A percentile compares a stretch with the other conserved stretches of the same genome.
These are phyloP conservation scores for Corbicula japonica DNA, from an alignment of 2,888 invertebrate species.

Conservation along the genomic window DNA sequence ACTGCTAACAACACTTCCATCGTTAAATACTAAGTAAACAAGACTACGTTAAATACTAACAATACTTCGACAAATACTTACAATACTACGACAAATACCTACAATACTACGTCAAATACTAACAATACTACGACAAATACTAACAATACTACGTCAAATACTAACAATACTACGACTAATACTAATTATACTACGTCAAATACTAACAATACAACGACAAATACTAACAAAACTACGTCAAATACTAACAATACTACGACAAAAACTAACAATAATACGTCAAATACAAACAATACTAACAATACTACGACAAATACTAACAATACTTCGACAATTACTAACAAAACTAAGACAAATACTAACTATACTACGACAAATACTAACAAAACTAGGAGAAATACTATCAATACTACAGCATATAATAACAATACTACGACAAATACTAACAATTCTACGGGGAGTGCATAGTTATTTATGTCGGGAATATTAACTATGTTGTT, in stretches of 20 bases:
- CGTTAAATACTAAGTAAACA: no score
- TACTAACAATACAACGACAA: constrained; percentile 2
- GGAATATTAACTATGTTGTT: no score
- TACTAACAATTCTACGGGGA: constrained; percentile 10
- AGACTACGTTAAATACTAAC: neutral
- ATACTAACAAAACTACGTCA: constrained; percentile 13
- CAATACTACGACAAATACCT: neutral
- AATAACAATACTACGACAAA: neutral
- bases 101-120: neutral
- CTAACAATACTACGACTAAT: neutral
- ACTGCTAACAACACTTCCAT: no score
- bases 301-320: constrained; percentile 14
- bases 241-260: constrained; percentile 20
- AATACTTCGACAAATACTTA: neutral
- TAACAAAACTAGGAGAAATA: constrained; percentile 10
- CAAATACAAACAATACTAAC: no score
- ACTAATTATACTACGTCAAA: neutral
- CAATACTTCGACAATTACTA: constrained; percentile 7
- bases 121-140: neutral
- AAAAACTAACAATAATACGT: no score
- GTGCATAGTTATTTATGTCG: no score
- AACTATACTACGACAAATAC: constrained; percentile 2
- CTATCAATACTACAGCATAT: constrained; percentile 3
- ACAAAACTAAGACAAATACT: constrained; percentile 10
- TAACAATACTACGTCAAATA: neutral